Percentiles rank a stretch among this genome's conserved stretches.
Evolutionary conservation across 2,888 invertebrate species (phyloP).

Genomic region (Rhaphigaster nebulosa): DNA sequence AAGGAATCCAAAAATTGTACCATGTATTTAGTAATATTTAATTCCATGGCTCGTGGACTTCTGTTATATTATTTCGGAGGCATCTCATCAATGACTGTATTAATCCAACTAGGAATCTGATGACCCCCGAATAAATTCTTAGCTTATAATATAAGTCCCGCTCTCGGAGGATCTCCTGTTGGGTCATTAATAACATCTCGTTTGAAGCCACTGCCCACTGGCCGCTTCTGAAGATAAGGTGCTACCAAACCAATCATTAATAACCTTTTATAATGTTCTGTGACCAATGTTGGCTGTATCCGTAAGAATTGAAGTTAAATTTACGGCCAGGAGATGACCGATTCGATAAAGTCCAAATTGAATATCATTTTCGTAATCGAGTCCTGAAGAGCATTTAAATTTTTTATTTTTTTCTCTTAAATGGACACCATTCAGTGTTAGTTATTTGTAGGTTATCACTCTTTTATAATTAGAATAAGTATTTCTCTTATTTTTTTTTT

Average conservation of each 20-base stretch:
- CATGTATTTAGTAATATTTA: neutral
- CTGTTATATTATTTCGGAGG: neutral
- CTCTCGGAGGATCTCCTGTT: neutral
- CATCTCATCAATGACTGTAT: neutral
- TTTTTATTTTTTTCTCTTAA: no score
- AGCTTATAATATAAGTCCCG: neutral
- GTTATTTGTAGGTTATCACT: no score
- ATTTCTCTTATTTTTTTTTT: no score
- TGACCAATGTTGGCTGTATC: neutral
- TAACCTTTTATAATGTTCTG: neutral
- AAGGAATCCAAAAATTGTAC: no score
- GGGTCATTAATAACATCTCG: neutral
- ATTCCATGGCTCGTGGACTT: neutral
- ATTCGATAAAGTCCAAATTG: neutral
- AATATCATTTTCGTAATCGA: neutral
- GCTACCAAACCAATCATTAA: neutral
- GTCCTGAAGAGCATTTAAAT: neutral
- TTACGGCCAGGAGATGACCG: neutral
- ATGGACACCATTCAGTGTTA: neutral
- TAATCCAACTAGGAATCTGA: neutral
- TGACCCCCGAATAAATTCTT: neutral
- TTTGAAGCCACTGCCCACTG: neutral
- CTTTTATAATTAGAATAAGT: no score
- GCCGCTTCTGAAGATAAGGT: neutral
- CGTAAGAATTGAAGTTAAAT: neutral